Evolutionary conservation across 2,888 invertebrate genomes (phyloP).

Genomic region (Lepetodrilus schrolli): DNA sequence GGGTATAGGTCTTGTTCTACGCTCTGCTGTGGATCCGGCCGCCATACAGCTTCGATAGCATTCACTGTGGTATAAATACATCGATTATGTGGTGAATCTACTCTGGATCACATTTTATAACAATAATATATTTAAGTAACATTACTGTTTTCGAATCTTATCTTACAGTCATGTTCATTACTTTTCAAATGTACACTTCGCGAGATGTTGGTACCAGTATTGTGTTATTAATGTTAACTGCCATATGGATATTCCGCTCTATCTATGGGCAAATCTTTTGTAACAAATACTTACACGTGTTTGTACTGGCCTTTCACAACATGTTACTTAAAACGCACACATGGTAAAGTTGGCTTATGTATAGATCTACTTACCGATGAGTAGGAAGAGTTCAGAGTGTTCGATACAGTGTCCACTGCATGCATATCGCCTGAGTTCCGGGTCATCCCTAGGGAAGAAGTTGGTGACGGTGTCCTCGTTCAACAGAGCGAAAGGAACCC

Average conservation of each 20-base stretch:
- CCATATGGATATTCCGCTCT: too few relatives aligned
- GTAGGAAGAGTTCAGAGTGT: constrained; percentile 54
- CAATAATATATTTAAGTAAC: not conserved
- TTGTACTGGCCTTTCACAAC: too few relatives aligned
- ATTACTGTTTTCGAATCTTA: too few relatives aligned
- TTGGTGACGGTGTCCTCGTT: constrained; percentile 50
- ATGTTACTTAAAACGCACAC: too few relatives aligned
- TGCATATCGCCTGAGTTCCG: constrained; percentile 43
- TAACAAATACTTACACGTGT: too few relatives aligned
- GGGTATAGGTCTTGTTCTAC: constrained; percentile 55
- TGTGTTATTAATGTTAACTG: too few relatives aligned
- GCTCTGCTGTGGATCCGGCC: constrained; percentile 53
- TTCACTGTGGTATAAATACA: constrained; percentile 46
- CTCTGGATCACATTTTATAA: not conserved
- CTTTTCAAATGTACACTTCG: not conserved
- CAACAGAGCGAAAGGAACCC: constrained; percentile 54
- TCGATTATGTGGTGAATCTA: too few relatives aligned
- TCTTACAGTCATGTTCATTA: not conserved
- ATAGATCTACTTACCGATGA: constrained; percentile 49
- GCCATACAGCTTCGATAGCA: constrained; percentile 47
- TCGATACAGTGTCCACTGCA: constrained; percentile 58
- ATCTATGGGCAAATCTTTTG: too few relatives aligned
- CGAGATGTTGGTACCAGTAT: not conserved
- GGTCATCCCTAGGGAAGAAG: constrained; percentile 53
- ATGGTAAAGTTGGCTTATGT: too few relatives aligned